Base-by-base conservation (phyloP, 2,113 vertebrate genomes). In the Chlamydotis undulata region DNA sequence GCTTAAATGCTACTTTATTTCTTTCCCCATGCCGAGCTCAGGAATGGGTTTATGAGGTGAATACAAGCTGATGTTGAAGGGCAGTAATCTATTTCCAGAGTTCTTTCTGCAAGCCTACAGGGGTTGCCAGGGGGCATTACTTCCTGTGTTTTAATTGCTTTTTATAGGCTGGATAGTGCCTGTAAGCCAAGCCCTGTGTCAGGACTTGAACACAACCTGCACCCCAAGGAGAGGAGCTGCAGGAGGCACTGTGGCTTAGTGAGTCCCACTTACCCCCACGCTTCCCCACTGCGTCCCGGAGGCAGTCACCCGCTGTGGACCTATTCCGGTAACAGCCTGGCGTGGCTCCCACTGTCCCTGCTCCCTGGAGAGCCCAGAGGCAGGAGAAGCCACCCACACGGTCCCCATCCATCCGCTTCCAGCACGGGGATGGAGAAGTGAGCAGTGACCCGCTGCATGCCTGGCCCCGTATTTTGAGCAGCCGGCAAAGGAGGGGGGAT, bases 71-170 rank as follows among this genome's bases (percentile, higher is more conserved):
- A 84, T 67, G 67, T 14, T 83, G 70, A 74, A 84, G 29, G 91
- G 45, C 3, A 53, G 28, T 22, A 43, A 84, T 79, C 93, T 93
- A 87, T 79, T 69, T 77, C 61, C 31, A 25, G 68, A 73, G 9
- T 4, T 87, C 50, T 60, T 79, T 64, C 76, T 67, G 64, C 45
- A 83, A 73, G 37, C 35, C 85, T 52, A 17, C 28, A 52, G 59
- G 39, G 60, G 43, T 53, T 93, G 74, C 83, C 33, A 12, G 29
- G 57, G 63, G 57, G 24, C 29, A 83, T 75, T 75, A 55, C 73
- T 65, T 25, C 25, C 43, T 45, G 33, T 53, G 52, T 68, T 96
- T 87, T 82, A 96, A 91, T 83, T 73, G 74, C 10, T 79, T 92
- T 94, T 91, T 55, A 74, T 43, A 57, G 63, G 45, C 31, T 83